A percentile compares a stretch with the other conserved stretches of the same genome.
Evolutionary conservation across 2,888 invertebrate genomes (phyloP).

Genomic region (Prenolepis imparis): DNA sequence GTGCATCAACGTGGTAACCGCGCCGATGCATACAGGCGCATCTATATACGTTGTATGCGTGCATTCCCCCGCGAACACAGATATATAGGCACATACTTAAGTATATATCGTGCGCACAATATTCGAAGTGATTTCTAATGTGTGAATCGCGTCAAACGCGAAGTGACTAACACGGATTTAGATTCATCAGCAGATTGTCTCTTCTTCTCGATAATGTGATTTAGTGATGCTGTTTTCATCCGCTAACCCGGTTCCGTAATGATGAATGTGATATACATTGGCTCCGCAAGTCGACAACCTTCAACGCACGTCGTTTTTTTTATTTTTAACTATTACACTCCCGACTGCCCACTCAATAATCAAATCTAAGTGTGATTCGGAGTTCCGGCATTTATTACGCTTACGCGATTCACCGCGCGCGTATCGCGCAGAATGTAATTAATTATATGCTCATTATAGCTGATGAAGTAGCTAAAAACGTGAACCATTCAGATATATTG

Average conservation of each 20-base stretch:
- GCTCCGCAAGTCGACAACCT: constrained; percentile 44
- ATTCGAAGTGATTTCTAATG: constrained; percentile 70
- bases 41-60: not conserved
- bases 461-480: constrained; percentile 19
- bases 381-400: constrained; percentile 23
- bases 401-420: constrained; percentile 32
- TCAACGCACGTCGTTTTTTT: not conserved
- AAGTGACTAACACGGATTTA: constrained; percentile 63
- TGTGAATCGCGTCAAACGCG: constrained; percentile 59
- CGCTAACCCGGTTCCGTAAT: constrained; percentile 58
- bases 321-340: not conserved
- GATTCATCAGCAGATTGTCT: constrained; percentile 62
- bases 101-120: constrained; percentile 4
- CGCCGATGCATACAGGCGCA: constrained; percentile 56
- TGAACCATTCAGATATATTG: constrained; percentile 1
- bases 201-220: constrained; percentile 57
- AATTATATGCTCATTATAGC: constrained; percentile 25
- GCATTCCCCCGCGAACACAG: constrained; percentile 18
- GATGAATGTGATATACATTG: constrained; percentile 48
- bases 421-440: constrained; percentile 6
- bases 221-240: constrained; percentile 64
- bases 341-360: constrained; percentile 2
- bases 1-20: constrained; percentile 62
- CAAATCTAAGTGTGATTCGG: constrained; percentile 41
- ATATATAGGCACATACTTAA: constrained; percentile 31